Evolutionary conservation across 2,797 vertebrate species (phyloP).

Genomic region (Microhierax caerulescens): DNA sequence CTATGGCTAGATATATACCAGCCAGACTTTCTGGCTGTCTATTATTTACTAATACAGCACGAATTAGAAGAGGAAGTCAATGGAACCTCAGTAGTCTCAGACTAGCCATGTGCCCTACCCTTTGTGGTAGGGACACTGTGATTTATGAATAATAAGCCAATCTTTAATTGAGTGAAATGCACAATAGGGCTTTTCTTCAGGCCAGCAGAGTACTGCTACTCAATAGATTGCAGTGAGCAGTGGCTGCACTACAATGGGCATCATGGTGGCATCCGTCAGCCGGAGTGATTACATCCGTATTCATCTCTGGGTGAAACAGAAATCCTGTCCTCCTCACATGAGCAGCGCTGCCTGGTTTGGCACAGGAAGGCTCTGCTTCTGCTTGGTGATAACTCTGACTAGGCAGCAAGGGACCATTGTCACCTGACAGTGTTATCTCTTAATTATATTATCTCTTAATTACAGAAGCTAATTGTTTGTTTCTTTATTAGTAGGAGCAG

Average conservation of each 20-base stretch:
- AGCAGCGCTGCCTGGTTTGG: background rate
- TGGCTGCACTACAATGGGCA: background rate
- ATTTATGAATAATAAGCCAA: background rate
- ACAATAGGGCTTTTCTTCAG: conserved; percentile 14
- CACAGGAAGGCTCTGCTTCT: background rate
- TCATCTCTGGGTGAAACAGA: background rate
- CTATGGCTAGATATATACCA: background rate
- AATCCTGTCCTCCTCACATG: background rate
- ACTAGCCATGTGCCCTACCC: background rate
- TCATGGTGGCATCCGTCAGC: background rate
- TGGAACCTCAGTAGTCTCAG: background rate
- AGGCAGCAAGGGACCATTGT: background rate
- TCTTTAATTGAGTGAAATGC: conserved; percentile 8
- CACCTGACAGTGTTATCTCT: conserved; percentile 36
- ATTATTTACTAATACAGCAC: background rate
- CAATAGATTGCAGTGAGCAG: background rate
- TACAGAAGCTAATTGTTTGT: conserved; percentile 59
- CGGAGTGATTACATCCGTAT: fast-evolving
- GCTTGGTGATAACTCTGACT: conserved; percentile 31
- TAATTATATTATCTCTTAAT: conserved; percentile 64
- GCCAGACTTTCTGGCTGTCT: background rate
- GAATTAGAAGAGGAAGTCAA: background rate
- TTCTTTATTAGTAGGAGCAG: conserved; percentile 71
- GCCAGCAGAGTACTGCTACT: background rate
- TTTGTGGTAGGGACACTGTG: background rate